These are phyloP conservation scores for Oncorhynchus masou DNA, from an alignment of 2,113 vertebrate species.

Conservation along the genomic window DNA sequence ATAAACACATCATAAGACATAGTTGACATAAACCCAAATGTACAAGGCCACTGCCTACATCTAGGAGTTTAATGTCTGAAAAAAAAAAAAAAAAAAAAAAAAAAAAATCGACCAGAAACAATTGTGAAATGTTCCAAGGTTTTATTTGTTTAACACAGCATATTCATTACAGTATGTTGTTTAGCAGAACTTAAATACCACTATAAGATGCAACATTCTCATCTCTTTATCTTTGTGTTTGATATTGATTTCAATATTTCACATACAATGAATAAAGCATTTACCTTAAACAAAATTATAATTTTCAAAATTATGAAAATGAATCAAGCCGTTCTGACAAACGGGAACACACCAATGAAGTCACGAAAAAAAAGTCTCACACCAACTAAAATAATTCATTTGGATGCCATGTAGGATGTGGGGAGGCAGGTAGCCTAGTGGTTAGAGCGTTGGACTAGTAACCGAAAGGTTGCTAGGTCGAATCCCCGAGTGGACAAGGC, in stretches of 20 bases:
- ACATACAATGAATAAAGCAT: conserved; percentile 28
- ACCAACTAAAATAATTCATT: conserved; percentile 54
- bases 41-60: too few relatives aligned
- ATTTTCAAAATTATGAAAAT: conserved; percentile 51
- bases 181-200: background rate
- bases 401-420: too few relatives aligned
- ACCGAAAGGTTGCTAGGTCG: too few relatives aligned
- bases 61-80: too few relatives aligned
- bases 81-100: too few relatives aligned
- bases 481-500: too few relatives aligned
- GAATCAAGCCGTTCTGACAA: conserved; percentile 20
- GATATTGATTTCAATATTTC: conserved; percentile 11
- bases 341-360: conserved; percentile 28
- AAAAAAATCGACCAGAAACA: background rate
- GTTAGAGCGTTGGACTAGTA: too few relatives aligned
- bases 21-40: too few relatives aligned
- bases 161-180: conserved; percentile 10
- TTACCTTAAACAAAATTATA: conserved; percentile 20
- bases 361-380: conserved; percentile 24
- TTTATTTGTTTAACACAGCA: conserved; percentile 53
- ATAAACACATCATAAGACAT: too few relatives aligned
- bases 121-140: conserved; percentile 6
- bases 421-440: too few relatives aligned
- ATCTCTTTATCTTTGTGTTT: background rate
- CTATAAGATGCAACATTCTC: background rate